phyloP scores from a whole-genome alignment of 2,797 vertebrate species.

The Oreochromis grahami region DNA sequence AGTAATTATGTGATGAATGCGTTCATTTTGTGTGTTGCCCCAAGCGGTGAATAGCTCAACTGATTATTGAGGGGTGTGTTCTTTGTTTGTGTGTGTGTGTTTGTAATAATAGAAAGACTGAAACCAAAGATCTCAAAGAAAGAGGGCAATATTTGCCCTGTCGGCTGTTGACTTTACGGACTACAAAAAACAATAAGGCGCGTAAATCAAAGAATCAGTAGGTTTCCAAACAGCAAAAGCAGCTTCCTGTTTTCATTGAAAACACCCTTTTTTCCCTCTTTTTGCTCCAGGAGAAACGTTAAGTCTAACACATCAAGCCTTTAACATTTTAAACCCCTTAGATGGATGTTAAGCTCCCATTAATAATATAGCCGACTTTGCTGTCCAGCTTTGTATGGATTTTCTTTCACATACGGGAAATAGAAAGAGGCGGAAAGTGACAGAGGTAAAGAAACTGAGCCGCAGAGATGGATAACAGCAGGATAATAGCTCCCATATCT shows the following conservation, averaged over 20 bases:
- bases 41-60: constrained; percentile 63
- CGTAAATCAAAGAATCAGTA: neutral
- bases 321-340: constrained; percentile 36
- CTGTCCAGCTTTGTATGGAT: constrained; percentile 43
- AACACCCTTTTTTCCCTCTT: neutral
- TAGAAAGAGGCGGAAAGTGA: neutral
- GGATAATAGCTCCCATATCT: constrained; percentile 19
- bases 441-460: neutral
- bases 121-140: constrained; percentile 30
- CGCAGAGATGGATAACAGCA: constrained; percentile 17
- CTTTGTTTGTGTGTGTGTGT: constrained; percentile 9
- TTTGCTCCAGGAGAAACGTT: constrained; percentile 20
- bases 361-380: constrained; percentile 31
- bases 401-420: constrained; percentile 35
- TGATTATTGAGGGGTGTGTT: constrained; percentile 68
- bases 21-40: constrained; percentile 60
- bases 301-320: constrained; percentile 20
- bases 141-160: neutral
- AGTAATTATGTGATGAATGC: constrained; percentile 73
- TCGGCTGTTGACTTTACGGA: neutral
- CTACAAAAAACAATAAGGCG: neutral
- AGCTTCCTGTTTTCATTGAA: neutral
- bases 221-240: neutral
- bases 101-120: constrained; percentile 16
- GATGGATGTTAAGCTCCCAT: constrained; percentile 54